These are phyloP conservation scores for Sylvilagus floridanus DNA, from an alignment of 2,797 vertebrate genomes.

Conservation along the genomic window DNA sequence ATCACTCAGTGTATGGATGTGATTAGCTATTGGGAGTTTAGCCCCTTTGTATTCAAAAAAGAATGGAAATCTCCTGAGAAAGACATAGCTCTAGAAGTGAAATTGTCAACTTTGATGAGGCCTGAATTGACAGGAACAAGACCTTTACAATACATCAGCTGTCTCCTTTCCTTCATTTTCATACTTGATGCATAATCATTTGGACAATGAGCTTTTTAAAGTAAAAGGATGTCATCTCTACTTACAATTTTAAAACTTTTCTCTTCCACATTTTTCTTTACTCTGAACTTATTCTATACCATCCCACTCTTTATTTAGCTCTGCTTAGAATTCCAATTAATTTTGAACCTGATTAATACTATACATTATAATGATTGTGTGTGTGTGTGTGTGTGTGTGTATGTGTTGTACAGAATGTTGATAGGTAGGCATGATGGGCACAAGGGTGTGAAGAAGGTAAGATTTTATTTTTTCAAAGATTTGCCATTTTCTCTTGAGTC, in stretches of 20 bases:
- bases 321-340: not conserved
- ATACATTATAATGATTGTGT: not conserved
- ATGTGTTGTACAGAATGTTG: not conserved
- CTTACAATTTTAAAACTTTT: not conserved
- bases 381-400: not conserved
- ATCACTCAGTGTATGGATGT: slow-evolving; percentile 44
- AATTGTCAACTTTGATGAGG: not conserved
- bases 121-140: not conserved
- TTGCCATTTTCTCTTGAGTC: not conserved
- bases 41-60: not conserved
- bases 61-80: slow-evolving; percentile 40
- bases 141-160: not conserved
- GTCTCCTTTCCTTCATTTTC: not conserved
- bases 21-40: slow-evolving; percentile 76
- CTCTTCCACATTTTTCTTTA: not conserved
- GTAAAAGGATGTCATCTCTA: not conserved
- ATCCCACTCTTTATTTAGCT: not conserved
- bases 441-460: not conserved
- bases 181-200: not conserved
- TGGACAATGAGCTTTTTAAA: not conserved
- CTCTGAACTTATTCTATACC: not conserved
- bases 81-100: not conserved
- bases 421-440: fast-evolving
- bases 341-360: not conserved
- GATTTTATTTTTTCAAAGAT: slow-evolving; percentile 5